Conservation (phyloP, 2,113 vertebrate genomes). For the Merops nubicus region DNA sequence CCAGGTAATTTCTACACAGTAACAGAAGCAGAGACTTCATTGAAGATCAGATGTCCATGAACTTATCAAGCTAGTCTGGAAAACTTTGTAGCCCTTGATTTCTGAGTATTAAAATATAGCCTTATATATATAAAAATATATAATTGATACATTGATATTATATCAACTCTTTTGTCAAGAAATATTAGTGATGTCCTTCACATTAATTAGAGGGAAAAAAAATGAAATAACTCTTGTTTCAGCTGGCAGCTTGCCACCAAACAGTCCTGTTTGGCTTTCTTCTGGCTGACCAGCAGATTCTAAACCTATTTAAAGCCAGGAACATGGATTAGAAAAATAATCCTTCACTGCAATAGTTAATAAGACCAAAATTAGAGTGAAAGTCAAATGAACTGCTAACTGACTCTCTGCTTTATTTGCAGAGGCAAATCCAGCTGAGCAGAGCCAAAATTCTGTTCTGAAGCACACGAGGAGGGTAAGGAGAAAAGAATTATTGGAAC, state of each 20-base stretch:
- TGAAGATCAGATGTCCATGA: neutral
- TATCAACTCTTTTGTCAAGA: neutral
- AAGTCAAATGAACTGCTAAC: neutral
- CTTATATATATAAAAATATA: no score
- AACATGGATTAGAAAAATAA: neutral
- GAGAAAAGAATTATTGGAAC: neutral
- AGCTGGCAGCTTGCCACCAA: neutral
- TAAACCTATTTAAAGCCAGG: neutral
- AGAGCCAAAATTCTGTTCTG: neutral
- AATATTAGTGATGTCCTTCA: neutral
- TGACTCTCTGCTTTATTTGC: neutral
- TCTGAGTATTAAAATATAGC: neutral
- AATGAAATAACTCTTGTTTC: neutral
- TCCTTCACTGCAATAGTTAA: neutral
- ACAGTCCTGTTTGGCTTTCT: neutral
- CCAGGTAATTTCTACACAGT: neutral
- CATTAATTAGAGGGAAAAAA: neutral
- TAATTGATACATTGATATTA: no score
- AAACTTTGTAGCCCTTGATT: neutral
- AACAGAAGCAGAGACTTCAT: neutral
- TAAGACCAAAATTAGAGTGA: neutral
- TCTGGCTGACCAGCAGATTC: neutral
- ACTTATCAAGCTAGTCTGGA: neutral
- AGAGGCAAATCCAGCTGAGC: neutral
- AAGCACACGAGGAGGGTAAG: neutral